Evolutionary conservation across 2,888 invertebrate species (phyloP), one percentile per base, ranked within the genome.

Genomic region (Oeneis ivallda): DNA sequence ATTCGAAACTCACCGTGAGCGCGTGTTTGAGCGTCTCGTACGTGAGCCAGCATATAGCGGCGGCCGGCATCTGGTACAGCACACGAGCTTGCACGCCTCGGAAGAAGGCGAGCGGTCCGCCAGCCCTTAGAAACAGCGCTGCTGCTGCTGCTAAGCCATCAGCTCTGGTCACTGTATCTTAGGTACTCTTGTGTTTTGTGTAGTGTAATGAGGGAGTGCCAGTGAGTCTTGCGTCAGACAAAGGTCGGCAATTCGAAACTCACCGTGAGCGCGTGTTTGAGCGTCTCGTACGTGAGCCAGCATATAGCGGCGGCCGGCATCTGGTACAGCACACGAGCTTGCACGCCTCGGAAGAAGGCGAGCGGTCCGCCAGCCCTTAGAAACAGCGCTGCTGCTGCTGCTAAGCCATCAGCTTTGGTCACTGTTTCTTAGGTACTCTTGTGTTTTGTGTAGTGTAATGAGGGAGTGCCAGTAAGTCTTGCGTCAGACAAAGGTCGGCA

Each of bases 251-350:
- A 13, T 19, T 19, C 8, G 15, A 13, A 32, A 39, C 61, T 61
- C 52, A 83, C 83, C 75, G 75, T 75, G 59, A 93, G 79, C 79
- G 84, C 78, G 86, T 93, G 82, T 90, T 98, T 98, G 93, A 98
- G 97, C 83, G 96, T 96, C 93, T 99, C 99, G 93, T 98, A 99
- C 73, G 99, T 98, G 69, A 98, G 98, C 99, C 99, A 99, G 85
- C 98, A 98, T 83, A 99, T 98, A 66, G 99, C 99, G 63, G 99
- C 99, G 62, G 99, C 97, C 47, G 99, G 99, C 95, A 98, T 97
- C 93, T 99, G 98, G 92, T 97, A 99, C 76, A 97, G 92, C 70
- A 99, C 95, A 74, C 99, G 94, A 63, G 99, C 98, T 56, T 75
- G 75, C 75, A 98, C 87, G 69, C 99, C 99, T 76, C 95, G 94